phyloP scores from a whole-genome alignment of 2,113 vertebrate genomes.

The Paramisgurnus dabryanus region DNA sequence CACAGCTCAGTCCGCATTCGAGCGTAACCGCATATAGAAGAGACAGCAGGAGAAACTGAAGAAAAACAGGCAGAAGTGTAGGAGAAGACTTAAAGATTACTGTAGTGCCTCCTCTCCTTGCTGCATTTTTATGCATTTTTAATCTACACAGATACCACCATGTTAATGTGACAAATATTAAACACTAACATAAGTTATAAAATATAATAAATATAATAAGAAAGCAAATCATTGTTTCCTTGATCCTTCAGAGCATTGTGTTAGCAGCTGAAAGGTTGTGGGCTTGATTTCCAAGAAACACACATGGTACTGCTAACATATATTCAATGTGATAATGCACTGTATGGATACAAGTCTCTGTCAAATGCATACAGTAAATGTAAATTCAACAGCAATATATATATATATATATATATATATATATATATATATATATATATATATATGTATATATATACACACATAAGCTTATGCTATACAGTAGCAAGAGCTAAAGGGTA shows the following conservation, averaged over 20 bases:
- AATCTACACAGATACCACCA: not conserved
- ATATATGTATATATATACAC: not conserved
- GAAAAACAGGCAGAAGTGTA: constrained; percentile 4
- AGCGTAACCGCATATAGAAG: constrained; percentile 19
- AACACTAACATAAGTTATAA: not conserved
- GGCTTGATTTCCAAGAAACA: too few species aligned
- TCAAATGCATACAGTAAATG: too few species aligned
- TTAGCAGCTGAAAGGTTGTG: too few species aligned
- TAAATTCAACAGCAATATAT: too few species aligned
- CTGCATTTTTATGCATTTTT: not conserved
- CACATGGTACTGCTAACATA: too few species aligned
- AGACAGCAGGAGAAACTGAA: constrained; percentile 22
- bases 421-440: not conserved
- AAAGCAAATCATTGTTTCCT: not conserved
- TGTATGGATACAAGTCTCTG: too few species aligned
- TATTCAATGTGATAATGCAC: too few species aligned
- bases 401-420: not conserved
- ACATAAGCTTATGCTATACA: not conserved
- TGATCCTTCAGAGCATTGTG: too few species aligned
- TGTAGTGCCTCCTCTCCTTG: constrained; percentile 7
- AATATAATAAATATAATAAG: too few species aligned
- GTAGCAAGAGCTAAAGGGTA: constrained; percentile 21
- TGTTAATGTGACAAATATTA: not conserved
- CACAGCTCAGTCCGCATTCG: constrained; percentile 36
- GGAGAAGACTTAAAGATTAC: constrained; percentile 3